phyloP scores from a whole-genome alignment of 2,888 invertebrate genomes.

The Tiliacea aurago region DNA sequence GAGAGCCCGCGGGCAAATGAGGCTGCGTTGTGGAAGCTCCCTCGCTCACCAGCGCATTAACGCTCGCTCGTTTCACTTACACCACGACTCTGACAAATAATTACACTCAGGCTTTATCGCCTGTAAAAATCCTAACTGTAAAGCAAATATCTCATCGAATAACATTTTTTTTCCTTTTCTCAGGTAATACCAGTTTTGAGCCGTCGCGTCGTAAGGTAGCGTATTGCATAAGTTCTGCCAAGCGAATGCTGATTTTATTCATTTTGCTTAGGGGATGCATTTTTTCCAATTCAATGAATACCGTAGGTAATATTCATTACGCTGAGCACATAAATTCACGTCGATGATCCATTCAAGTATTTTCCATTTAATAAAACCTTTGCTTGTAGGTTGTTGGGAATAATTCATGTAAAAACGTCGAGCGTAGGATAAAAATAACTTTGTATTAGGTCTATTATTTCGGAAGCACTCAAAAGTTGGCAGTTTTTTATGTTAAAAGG shows the following conservation, averaged over 20 bases:
- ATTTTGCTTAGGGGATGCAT: conserved; percentile 18
- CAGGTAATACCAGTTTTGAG: conserved; percentile 60
- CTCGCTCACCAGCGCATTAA: conserved; percentile 33
- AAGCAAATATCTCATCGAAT: conserved; percentile 9
- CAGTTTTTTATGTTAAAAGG: conserved; percentile 26
- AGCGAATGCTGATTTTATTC: conserved; percentile 39
- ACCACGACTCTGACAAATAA: conserved; percentile 24
- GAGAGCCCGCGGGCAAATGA: conserved; percentile 60
- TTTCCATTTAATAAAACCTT: conserved; percentile 5
- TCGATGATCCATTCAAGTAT: conserved; percentile 7
- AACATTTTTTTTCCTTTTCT: conserved; percentile 28
- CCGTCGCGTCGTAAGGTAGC: conserved; percentile 44
- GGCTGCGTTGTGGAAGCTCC: conserved; percentile 50
- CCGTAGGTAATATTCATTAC: background rate
- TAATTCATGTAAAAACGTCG: conserved; percentile 30
- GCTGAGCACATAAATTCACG: conserved; percentile 24
- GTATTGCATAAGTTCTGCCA: conserved; percentile 14
- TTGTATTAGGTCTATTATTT: conserved; percentile 29
- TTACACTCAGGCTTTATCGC: conserved; percentile 8
- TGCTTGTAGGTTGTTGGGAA: background rate
- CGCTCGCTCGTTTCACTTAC: conserved; percentile 18
- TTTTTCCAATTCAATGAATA: conserved; percentile 18
- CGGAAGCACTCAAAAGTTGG: conserved; percentile 28
- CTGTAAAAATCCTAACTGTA: conserved; percentile 14
- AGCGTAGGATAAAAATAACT: conserved; percentile 19